Conservation (phyloP, 2,113 vertebrate species). For the Cricetomys ansorgei region DNA sequence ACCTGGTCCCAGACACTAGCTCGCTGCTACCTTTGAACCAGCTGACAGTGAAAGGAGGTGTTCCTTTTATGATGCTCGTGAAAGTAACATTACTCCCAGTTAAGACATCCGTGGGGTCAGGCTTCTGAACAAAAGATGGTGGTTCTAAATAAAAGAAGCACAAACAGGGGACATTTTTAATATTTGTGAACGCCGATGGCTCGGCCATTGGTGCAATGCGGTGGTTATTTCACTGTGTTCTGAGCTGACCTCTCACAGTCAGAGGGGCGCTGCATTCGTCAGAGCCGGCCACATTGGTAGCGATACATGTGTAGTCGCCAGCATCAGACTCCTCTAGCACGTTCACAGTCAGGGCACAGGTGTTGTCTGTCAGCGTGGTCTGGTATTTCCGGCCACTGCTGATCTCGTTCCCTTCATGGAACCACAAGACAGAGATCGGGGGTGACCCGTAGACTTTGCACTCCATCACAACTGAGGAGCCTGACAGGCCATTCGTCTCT, state of each 20-base stretch:
- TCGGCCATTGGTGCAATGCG: background rate
- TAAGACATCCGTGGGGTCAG: constrained; percentile 90
- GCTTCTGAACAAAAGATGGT: constrained; percentile 91
- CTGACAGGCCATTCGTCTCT: constrained; percentile 88
- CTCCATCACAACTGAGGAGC: constrained; percentile 89
- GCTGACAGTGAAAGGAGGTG: constrained; percentile 91
- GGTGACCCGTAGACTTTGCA: constrained; percentile 94
- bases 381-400: constrained; percentile 91
- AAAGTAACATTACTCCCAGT: constrained; percentile 90
- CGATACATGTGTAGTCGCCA: constrained; percentile 90
- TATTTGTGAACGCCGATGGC: background rate
- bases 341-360: constrained; percentile 88
- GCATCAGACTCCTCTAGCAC: constrained; percentile 89
- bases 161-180: background rate
- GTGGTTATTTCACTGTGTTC: background rate
- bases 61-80: constrained; percentile 91
- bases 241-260: constrained; percentile 91
- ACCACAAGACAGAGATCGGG: constrained; percentile 92
- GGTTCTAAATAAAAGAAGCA: constrained; percentile 87
- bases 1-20: constrained; percentile 86
- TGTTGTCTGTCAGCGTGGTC: constrained; percentile 91
- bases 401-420: constrained; percentile 89
- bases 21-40: constrained; percentile 94
- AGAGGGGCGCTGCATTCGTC: constrained; percentile 89
- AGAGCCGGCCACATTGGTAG: constrained; percentile 90